Evolutionary conservation across 2,113 vertebrate species (phyloP).

Genomic region (Callipepla squamata): DNA sequence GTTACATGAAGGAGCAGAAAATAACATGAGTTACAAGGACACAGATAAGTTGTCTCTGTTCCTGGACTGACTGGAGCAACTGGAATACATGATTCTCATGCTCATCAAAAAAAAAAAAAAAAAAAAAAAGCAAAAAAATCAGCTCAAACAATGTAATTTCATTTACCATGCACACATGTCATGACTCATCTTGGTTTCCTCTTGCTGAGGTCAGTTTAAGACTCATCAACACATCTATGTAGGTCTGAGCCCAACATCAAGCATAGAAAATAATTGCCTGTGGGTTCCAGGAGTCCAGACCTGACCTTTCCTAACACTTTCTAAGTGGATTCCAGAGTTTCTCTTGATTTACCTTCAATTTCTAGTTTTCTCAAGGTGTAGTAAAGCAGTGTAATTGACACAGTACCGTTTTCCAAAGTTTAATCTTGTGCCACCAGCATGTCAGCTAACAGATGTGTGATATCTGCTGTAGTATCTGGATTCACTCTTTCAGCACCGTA

Average conservation of each 20-base stretch:
- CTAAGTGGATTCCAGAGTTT: neutral
- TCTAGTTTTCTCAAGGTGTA: neutral
- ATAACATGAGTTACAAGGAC: neutral
- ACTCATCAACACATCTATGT: neutral
- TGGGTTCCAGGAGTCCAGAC: neutral
- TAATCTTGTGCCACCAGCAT: neutral
- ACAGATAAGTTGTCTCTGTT: neutral
- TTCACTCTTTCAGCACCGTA: neutral
- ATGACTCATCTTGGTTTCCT: neutral
- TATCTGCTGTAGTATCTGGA: fast-evolving
- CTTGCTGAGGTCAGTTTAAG: neutral
- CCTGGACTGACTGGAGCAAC: neutral
- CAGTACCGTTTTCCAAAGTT: neutral
- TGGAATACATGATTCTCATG: neutral
- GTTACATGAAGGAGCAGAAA: neutral
- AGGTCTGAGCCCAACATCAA: neutral
- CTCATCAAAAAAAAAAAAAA: neutral
- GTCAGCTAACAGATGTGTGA: neutral
- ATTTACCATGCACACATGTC: neutral
- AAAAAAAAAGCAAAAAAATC: neutral
- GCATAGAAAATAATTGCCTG: neutral
- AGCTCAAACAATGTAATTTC: neutral
- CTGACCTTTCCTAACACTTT: neutral
- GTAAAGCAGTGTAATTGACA: neutral
- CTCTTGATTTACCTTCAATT: neutral